A percentile compares a stretch with the other conserved stretches of the same genome.
Conservation (phyloP, 2,113 vertebrate species). For the Meriones unguiculatus region DNA sequence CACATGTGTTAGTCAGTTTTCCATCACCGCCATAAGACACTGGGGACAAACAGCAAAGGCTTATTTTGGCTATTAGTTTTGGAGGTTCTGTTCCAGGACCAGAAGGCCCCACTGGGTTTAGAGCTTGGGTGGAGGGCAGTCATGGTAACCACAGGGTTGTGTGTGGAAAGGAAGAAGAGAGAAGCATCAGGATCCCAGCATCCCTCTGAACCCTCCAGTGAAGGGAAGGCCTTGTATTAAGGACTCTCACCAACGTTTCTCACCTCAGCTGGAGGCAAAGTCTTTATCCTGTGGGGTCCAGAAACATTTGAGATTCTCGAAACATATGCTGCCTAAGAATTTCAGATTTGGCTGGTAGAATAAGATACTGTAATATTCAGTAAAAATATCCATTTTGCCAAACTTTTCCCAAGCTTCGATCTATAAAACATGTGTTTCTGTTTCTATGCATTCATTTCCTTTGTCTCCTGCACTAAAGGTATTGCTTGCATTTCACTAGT, state of each 20-base stretch:
- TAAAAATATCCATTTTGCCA: slow-evolving; percentile 1
- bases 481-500: background rate
- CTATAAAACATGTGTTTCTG: background rate
- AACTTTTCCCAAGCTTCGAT: slow-evolving; percentile 6
- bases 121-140: background rate
- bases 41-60: background rate
- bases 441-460: background rate
- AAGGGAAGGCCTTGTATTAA: background rate
- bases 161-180: background rate
- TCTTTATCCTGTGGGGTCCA: background rate
- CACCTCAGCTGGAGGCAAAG: background rate
- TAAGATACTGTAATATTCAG: background rate
- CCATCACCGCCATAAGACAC: background rate
- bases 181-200: background rate
- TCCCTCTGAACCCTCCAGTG: background rate
- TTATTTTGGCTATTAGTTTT: background rate
- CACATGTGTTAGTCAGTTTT: background rate
- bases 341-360: background rate
- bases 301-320: background rate
- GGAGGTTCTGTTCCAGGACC: background rate
- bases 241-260: background rate
- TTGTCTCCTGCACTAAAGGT: background rate
- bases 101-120: background rate
- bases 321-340: background rate
- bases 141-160: accelerated